Evolutionary conservation across 2,113 vertebrate species (phyloP).

Genomic region (Trematomus loennbergii): DNA sequence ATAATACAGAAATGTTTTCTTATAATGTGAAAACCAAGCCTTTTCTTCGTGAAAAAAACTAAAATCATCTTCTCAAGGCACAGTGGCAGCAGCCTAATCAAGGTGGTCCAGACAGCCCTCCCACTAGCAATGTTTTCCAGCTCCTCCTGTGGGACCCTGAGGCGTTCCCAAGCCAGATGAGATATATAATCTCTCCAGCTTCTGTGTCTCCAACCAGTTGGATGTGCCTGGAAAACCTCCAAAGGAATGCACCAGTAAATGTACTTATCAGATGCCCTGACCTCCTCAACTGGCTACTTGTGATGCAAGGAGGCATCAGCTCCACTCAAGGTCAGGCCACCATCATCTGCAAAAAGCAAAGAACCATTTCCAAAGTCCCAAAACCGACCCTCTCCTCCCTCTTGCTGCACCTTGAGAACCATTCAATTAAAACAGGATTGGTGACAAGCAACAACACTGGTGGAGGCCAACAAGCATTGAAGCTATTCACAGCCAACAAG

Average conservation of each 20-base stretch:
- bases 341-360: conserved; percentile 12
- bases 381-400: neutral
- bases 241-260: too few species aligned
- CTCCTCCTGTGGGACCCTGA: neutral
- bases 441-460: neutral
- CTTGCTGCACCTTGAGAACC: neutral
- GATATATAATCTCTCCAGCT: neutral
- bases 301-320: neutral
- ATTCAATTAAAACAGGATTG: neutral
- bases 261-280: neutral
- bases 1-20: neutral
- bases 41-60: neutral
- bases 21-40: neutral
- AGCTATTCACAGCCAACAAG: neutral
- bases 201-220: neutral
- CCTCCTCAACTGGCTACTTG: neutral
- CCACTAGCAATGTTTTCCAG: neutral
- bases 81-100: neutral
- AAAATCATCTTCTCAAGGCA: neutral
- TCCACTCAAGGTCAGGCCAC: neutral
- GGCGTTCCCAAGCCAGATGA: neutral
- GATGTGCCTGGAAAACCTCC: neutral
- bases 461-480: neutral
- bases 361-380: neutral
- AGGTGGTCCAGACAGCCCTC: too few species aligned